Conservation (phyloP, 2,797 vertebrate genomes). For the Peromyscus melanophrys region DNA sequence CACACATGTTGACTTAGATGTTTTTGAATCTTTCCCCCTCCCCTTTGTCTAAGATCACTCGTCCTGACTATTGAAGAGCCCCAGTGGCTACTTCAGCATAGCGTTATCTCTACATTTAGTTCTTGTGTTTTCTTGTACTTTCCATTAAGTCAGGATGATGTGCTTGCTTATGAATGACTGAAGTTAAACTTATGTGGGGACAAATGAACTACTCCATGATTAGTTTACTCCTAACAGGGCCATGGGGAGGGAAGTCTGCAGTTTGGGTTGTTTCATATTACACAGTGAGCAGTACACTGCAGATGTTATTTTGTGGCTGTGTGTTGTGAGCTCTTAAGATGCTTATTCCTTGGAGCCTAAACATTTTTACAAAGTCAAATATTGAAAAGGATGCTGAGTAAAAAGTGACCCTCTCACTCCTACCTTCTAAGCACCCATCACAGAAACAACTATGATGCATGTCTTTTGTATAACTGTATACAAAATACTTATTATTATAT, state of each 20-base stretch:
- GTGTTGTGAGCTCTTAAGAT: slow-evolving; percentile 35
- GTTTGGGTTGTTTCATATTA: not conserved
- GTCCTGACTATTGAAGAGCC: not conserved
- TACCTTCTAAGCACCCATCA: not conserved
- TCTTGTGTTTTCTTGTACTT: not conserved
- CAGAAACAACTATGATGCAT: not conserved
- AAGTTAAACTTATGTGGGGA: not conserved
- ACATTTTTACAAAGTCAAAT: slow-evolving; percentile 5
- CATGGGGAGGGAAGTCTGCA: not conserved
- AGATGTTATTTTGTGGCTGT: not conserved
- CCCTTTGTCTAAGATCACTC: not conserved
- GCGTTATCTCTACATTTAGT: not conserved
- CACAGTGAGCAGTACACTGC: not conserved
- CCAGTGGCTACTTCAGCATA: not conserved
- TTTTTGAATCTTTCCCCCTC: not conserved
- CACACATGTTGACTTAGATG: not conserved
- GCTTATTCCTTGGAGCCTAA: slow-evolving; percentile 47
- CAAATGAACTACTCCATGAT: not conserved
- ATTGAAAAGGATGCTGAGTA: slow-evolving; percentile 7
- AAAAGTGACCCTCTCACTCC: not conserved
- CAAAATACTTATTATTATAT: not conserved
- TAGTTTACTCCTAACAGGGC: not conserved
- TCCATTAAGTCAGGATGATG: not conserved
- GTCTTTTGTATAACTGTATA: slow-evolving; percentile 51
- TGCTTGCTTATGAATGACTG: not conserved